These are phyloP conservation scores for Drosophila hamatofila DNA, from an alignment of 2,888 invertebrate genomes.

Conservation along the genomic window DNA sequence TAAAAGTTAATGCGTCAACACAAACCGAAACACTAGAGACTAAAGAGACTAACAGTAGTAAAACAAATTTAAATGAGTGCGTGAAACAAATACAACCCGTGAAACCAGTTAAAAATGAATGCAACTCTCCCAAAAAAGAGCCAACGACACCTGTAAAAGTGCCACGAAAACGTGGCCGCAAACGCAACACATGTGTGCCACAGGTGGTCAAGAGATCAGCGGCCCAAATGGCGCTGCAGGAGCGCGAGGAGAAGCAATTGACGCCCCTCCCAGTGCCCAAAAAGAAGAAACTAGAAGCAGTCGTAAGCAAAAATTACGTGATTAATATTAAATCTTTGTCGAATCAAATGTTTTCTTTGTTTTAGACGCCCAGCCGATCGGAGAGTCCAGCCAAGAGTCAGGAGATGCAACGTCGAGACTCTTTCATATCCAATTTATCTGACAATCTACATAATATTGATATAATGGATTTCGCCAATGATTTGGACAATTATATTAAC, in stretches of 20 bases:
- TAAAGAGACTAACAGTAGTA: slow-evolving; percentile 14
- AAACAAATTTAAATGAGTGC: not conserved
- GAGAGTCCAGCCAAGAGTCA: not conserved
- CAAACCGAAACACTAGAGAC: slow-evolving; percentile 58
- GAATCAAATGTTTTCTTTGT: not conserved
- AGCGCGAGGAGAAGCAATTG: slow-evolving; percentile 72
- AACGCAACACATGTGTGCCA: slow-evolving; percentile 77
- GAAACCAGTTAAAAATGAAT: slow-evolving; percentile 19
- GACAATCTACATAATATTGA: slow-evolving; percentile 22
- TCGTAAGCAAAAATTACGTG: slow-evolving; percentile 22
- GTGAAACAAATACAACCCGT: not conserved
- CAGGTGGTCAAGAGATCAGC: slow-evolving; percentile 79
- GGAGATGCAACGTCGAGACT: slow-evolving; percentile 38
- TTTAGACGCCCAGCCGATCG: slow-evolving; percentile 17
- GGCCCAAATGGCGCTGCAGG: slow-evolving; percentile 65
- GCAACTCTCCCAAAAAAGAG: not conserved
- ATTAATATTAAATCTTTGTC: too few species aligned
- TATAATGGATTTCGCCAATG: not conserved
- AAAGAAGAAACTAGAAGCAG: slow-evolving; percentile 29
- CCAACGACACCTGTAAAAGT: slow-evolving; percentile 23
- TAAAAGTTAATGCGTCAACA: slow-evolving; percentile 52
- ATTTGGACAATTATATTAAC: slow-evolving; percentile 33
- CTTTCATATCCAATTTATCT: slow-evolving; percentile 28
- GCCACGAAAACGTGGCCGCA: slow-evolving; percentile 68
- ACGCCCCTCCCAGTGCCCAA: slow-evolving; percentile 52